Percentiles rank a stretch among this genome's conserved stretches.
Conservation (phyloP, 2,797 vertebrate species). For the Sebastes alutus region DNA sequence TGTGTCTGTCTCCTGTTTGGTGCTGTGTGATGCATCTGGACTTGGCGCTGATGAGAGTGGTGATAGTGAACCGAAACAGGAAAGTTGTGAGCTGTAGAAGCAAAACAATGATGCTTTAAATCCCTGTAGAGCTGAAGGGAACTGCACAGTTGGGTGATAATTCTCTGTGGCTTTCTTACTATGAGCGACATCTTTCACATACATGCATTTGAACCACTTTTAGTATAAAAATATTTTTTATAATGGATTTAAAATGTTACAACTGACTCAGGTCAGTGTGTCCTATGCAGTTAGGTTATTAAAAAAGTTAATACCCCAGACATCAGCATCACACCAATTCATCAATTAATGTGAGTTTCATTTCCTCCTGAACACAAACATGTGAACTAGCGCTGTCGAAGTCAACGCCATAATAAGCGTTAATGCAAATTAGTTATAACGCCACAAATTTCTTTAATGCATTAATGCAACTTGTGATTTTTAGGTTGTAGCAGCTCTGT, state of each 20-base stretch:
- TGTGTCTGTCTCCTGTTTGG: too few relatives aligned
- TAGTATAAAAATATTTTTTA: not conserved
- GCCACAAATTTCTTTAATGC: too few relatives aligned
- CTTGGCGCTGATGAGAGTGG: not conserved
- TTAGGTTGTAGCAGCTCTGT: too few relatives aligned
- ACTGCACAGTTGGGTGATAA: not conserved
- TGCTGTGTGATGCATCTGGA: too few relatives aligned
- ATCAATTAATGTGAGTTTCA: not conserved
- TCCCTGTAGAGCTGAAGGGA: not conserved
- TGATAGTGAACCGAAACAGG: not conserved
- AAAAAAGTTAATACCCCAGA: not conserved
- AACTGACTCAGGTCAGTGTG: not conserved
- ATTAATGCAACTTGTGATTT: too few relatives aligned
- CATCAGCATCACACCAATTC: not conserved
- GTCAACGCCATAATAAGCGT: too few relatives aligned
- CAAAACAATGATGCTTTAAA: not conserved
- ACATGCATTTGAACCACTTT: not conserved
- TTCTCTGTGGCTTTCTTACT: not conserved
- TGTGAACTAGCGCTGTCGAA: too few relatives aligned
- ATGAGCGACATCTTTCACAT: not conserved
- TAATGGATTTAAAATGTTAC: not conserved
- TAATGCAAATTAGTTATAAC: too few relatives aligned
- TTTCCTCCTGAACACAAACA: not conserved
- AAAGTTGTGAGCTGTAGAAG: not conserved
- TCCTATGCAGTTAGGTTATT: not conserved